A percentile compares a stretch with the other conserved stretches of the same genome.
These are phyloP conservation scores for Exephanes ischioxanthus DNA, from an alignment of 2,888 invertebrate species.

Conservation along the genomic window DNA sequence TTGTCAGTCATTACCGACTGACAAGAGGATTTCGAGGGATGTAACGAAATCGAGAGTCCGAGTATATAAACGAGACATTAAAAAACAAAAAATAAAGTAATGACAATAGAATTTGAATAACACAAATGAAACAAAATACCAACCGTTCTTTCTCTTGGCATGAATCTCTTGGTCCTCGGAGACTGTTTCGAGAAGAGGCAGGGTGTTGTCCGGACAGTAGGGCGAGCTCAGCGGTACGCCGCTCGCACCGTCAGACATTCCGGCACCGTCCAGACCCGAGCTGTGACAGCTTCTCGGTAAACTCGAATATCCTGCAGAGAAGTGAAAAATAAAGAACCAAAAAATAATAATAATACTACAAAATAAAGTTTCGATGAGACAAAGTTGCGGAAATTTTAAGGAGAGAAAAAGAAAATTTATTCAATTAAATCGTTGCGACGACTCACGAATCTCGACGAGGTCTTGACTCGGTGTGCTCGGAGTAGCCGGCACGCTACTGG, in stretches of 20 bases:
- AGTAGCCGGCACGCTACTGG: slow-evolving; percentile 94
- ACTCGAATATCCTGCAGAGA: slow-evolving; percentile 91
- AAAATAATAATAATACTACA: not conserved
- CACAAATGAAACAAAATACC: slow-evolving; percentile 68
- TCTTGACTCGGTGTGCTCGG: slow-evolving; percentile 93
- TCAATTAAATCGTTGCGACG: not conserved
- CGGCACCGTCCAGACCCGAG: slow-evolving; percentile 85
- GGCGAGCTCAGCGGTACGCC: slow-evolving; percentile 87
- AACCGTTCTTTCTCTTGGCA: slow-evolving; percentile 83
- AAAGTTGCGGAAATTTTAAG: not conserved
- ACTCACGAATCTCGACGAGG: slow-evolving; percentile 87
- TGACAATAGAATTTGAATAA: slow-evolving; percentile 3
- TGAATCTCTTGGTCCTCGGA: slow-evolving; percentile 89
- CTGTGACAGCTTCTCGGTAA: slow-evolving; percentile 93
- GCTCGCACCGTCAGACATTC: slow-evolving; percentile 85
- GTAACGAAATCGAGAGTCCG: slow-evolving; percentile 20
- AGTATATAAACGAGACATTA: slow-evolving; percentile 4
- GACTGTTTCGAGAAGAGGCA: slow-evolving; percentile 88
- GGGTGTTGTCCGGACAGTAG: slow-evolving; percentile 87
- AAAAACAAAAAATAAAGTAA: slow-evolving; percentile 29
- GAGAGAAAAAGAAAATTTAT: not conserved
- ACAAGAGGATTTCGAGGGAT: slow-evolving; percentile 1
- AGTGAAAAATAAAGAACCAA: not conserved
- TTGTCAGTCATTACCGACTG: not conserved
- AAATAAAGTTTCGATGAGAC: not conserved